Percentiles rank a stretch among this genome's conserved stretches.
Evolutionary conservation across 2,797 vertebrate species (phyloP).

Genomic region (Staurois parvus): DNA sequence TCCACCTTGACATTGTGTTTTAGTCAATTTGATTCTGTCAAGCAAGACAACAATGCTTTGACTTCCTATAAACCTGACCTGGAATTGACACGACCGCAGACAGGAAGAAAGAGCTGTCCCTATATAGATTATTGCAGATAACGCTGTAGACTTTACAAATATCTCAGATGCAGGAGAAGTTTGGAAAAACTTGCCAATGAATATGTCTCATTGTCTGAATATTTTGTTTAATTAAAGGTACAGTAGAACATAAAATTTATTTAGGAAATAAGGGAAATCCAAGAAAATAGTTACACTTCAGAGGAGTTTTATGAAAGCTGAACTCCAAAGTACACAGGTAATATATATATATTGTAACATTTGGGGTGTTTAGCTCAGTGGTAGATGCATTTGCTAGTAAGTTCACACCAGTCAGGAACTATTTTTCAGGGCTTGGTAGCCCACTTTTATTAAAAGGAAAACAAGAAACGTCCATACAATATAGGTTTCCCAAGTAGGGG

Average conservation of each 20-base stretch:
- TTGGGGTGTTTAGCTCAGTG: too few species aligned
- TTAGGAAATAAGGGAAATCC: neutral
- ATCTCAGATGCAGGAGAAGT: neutral
- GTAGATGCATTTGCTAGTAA: too few species aligned
- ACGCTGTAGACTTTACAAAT: slow-evolving; percentile 41
- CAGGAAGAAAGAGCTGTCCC: slow-evolving; percentile 49
- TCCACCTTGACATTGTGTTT: slow-evolving; percentile 35
- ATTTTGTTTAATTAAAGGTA: neutral
- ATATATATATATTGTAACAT: too few species aligned
- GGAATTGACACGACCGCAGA: slow-evolving; percentile 35
- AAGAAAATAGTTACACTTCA: neutral
- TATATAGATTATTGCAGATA: slow-evolving; percentile 55
- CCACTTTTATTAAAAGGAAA: too few species aligned
- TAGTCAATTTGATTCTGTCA: slow-evolving; percentile 30
- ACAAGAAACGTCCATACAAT: too few species aligned
- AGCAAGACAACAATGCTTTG: slow-evolving; percentile 33
- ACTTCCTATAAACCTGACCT: slow-evolving; percentile 56
- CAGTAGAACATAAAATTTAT: neutral
- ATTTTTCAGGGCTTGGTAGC: too few species aligned
- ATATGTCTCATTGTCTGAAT: neutral
- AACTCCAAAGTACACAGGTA: too few species aligned
- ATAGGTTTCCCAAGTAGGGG: too few species aligned
- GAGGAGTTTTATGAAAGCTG: too few species aligned
- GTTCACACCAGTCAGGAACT: too few species aligned
- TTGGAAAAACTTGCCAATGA: neutral